Evolutionary conservation across 2,888 invertebrate genomes (phyloP).

Genomic region (Cetonia aurata): DNA sequence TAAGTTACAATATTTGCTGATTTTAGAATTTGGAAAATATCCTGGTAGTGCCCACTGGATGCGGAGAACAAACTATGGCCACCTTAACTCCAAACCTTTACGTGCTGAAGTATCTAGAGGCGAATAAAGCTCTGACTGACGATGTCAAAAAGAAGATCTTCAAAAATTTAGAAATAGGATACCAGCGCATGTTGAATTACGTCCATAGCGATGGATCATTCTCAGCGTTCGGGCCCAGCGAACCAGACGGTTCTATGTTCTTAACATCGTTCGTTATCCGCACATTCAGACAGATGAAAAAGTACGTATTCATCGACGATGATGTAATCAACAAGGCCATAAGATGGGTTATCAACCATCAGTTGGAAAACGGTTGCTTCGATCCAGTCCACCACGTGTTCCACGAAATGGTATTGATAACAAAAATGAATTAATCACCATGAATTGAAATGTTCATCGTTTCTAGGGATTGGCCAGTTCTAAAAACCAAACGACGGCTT

Average conservation of each 20-base stretch:
- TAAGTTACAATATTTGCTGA: background rate
- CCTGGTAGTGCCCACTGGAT: slow-evolving; percentile 78
- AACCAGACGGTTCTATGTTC: slow-evolving; percentile 78
- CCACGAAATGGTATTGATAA: slow-evolving; percentile 66
- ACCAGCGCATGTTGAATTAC: slow-evolving; percentile 83
- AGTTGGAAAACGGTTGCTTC: slow-evolving; percentile 85
- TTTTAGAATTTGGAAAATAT: slow-evolving; percentile 75
- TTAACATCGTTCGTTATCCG: slow-evolving; percentile 82
- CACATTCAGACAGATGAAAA: slow-evolving; percentile 75
- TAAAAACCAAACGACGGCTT: slow-evolving; percentile 70
- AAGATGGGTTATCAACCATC: slow-evolving; percentile 76
- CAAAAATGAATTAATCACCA: no score
- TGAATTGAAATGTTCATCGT: background rate
- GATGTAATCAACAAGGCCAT: slow-evolving; percentile 68
- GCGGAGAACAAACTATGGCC: slow-evolving; percentile 88
- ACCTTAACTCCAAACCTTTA: slow-evolving; percentile 80
- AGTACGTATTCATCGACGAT: slow-evolving; percentile 69
- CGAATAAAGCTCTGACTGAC: slow-evolving; percentile 68
- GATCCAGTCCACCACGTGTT: slow-evolving; percentile 76
- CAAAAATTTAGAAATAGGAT: slow-evolving; percentile 72
- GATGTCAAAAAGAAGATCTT: slow-evolving; percentile 70
- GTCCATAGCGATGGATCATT: slow-evolving; percentile 82
- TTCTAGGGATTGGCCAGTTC: slow-evolving; percentile 28
- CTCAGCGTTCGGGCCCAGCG: slow-evolving; percentile 82
- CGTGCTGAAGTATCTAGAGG: slow-evolving; percentile 74